These are phyloP conservation scores for Gadus macrocephalus DNA, from an alignment of 2,113 vertebrate genomes.

Conservation along the genomic window DNA sequence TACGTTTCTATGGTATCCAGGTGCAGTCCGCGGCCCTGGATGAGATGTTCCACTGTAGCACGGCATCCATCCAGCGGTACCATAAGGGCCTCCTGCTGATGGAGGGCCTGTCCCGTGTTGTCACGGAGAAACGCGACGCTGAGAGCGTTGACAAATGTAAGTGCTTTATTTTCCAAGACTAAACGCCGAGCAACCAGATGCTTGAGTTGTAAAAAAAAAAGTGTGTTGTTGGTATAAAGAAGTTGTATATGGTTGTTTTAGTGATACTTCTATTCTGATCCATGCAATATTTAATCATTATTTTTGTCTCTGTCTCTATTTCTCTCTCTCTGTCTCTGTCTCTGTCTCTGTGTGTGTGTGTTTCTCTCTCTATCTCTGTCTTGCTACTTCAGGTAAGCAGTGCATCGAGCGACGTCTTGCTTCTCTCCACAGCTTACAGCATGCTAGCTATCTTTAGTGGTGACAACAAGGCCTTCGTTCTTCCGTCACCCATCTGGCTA, in stretches of 20 bases:
- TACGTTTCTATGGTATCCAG: constrained; percentile 52
- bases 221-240: no score
- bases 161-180: constrained; percentile 1
- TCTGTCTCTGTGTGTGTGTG: constrained; percentile 10
- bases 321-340: constrained; percentile 6
- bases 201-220: background rate
- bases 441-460: constrained; percentile 53
- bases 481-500: constrained; percentile 14
- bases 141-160: constrained; percentile 85
- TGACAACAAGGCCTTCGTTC: constrained; percentile 19
- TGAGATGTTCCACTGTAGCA: constrained; percentile 89
- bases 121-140: constrained; percentile 80
- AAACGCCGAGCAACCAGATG: no score
- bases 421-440: constrained; percentile 75
- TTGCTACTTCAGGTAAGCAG: constrained; percentile 78
- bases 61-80: constrained; percentile 83
- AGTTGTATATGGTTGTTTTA: no score
- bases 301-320: constrained; percentile 6
- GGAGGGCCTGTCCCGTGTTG: constrained; percentile 84
- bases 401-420: constrained; percentile 89
- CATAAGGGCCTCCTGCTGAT: constrained; percentile 88
- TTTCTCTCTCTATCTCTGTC: background rate
- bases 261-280: no score
- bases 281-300: background rate
- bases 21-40: constrained; percentile 89